Base-by-base conservation (phyloP, 1,140 invertebrate genomes). In the Muscidifurax raptorellus region DNA sequence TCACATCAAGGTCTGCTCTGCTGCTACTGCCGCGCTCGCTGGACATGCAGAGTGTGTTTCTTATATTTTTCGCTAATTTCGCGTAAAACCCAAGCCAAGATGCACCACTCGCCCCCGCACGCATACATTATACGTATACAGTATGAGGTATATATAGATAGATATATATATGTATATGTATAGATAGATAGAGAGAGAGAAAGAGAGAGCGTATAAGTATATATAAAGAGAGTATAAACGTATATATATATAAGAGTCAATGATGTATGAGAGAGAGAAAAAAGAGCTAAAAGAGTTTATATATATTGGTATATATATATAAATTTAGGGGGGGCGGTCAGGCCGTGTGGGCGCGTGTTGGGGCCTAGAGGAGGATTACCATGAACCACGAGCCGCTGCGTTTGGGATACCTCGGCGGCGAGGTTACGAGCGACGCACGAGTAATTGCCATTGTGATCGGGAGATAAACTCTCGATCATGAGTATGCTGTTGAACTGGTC, bases 401-500 rank as follows among this genome's bases (percentile, higher is more conserved):
- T 96, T 90, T 96, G 95, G 82, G 95, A 94, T 91, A 96, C 95
- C 91, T 96, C 95, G 83, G 95, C 96, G 84, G 96, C 96, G 72
- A 94, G 93, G 90, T 96, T 96, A 86, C 94, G 93, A 84, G 96
- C 96, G 88, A 96, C 94, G 91, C 96, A 96, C 64, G 95, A 95
- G 92, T 96, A 96, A 93, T 96, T 96, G 87, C 96, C 96, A 86
- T 96, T 96, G 92, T 97, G 95, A 89, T 95, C 94, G 89, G 95
- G 95, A 89, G 95, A 95, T 87, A 97, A 94, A 91, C 95, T 96
- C 90, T 96, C 95, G 89, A 97, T 96, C 88, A 96, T 95, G 90
- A 97, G 94, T 90, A 96, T 96, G 93, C 95, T 96, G 94, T 95
- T 96, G 93, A 95, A 96, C 90, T 95, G 95, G 91, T 96, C 95